Base-by-base conservation (phyloP, 2,888 invertebrate species). In the Aethes cnicana region DNA sequence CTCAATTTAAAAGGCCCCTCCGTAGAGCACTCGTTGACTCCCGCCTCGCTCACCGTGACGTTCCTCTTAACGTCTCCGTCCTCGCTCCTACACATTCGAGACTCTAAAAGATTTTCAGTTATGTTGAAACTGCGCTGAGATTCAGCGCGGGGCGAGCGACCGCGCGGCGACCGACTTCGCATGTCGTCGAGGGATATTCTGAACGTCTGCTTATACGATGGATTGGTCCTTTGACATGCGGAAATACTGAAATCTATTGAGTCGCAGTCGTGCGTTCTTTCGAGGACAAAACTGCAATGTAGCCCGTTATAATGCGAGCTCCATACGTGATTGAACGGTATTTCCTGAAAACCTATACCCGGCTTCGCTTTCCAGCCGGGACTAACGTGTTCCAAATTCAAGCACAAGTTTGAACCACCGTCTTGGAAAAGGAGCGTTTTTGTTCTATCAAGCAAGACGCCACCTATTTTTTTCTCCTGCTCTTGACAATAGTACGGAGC, bases 251-350 rank as follows among this genome's bases (percentile, higher is more conserved):
- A 90, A 65, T 90, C 87, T 55, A 90, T 81, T 63, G 80, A 85
- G 64, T 88, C 89, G 65, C 85, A 87, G 49, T 86, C 87, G 59
- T 94, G 94, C 57, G 92, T 92, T 52, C 93, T 90, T 67, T 96
- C 95, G 59, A 97, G 78, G 11, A 94, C 93, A 78, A 98, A 98
- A 59, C 96, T 96, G 81, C 98, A 98, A 82, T 98, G 97, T 46
- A 98, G 90, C 59, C 96, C 95, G 66, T 95, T 95, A 77, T 95
- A 95, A 68, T 94, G 94, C 17, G 94, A 92, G 72, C 95, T 95
- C 95, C 98, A 97, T 39, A 98, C 93, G 75, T 98, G 97, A 63
- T 93, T 92, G 84, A 98, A 98, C 39, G 97, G 96, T 59, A 96
- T 94, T 74, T 96, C 95, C 81, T 96, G 95, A 62, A 96, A 95